These are phyloP conservation scores for Epizoanthus scotinus DNA, from an alignment of 92 coral and sea anemone species.

Conservation along the genomic window DNA sequence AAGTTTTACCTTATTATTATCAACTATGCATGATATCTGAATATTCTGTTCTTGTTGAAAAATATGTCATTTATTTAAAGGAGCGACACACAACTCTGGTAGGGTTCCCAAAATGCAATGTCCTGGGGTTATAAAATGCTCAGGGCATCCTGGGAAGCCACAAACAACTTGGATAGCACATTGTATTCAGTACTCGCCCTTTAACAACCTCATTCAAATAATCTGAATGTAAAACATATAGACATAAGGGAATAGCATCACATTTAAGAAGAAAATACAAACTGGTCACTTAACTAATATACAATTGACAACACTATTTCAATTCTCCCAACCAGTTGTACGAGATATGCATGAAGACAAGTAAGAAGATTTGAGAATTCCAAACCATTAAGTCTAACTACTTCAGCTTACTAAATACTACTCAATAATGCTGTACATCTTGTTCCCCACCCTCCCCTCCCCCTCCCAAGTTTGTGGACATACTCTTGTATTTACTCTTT, in stretches of 20 bases:
- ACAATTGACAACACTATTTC: neutral
- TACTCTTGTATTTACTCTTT: neutral
- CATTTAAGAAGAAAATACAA: neutral
- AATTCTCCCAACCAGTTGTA: neutral
- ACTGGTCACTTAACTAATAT: neutral
- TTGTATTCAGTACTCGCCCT: too few species aligned
- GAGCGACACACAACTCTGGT: too few species aligned
- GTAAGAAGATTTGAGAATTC: neutral
- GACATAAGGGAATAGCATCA: neutral
- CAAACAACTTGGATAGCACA: too few species aligned
- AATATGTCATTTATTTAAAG: too few species aligned
- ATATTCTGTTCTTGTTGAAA: too few species aligned
- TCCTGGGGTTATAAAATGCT: too few species aligned
- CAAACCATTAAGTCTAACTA: neutral
- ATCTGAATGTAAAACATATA: neutral
- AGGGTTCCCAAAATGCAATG: too few species aligned
- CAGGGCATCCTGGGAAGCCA: too few species aligned
- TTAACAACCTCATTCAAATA: too few species aligned
- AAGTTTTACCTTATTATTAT: too few species aligned
- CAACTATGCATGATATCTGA: too few species aligned
- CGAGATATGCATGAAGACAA: neutral
- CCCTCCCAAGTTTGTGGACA: conserved; percentile 4
- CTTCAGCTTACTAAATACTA: conserved; percentile 19
- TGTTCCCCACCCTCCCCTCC: conserved; percentile 1
- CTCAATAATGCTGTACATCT: conserved; percentile 7